Percentiles rank a stretch among this genome's conserved stretches.
Conservation (phyloP, 2,113 vertebrate genomes). For the Athene noctua region DNA sequence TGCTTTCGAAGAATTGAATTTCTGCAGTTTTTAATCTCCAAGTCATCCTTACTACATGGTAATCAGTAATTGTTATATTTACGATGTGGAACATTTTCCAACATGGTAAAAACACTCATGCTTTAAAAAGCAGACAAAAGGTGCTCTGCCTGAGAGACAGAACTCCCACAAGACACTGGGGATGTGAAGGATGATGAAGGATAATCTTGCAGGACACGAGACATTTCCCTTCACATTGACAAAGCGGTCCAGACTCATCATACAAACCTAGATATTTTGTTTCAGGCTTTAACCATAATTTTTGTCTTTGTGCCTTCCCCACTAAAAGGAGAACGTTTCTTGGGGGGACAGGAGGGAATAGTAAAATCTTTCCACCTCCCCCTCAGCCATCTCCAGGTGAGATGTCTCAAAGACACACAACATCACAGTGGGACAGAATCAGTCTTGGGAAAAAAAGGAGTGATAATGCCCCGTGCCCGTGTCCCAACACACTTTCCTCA, state of each 20-base stretch:
- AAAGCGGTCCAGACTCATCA: neutral
- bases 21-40: neutral
- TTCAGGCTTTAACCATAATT: neutral
- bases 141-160: neutral
- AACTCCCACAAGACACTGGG: neutral
- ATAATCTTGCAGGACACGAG: neutral
- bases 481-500: neutral
- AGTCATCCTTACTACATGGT: neutral
- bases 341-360: accelerated
- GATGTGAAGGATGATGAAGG: neutral
- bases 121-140: neutral
- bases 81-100: neutral
- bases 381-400: neutral
- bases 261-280: neutral
- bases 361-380: neutral
- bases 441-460: neutral
- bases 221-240: neutral
- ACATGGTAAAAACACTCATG: neutral
- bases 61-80: neutral
- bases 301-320: neutral
- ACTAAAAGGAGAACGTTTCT: neutral
- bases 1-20: neutral
- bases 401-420: neutral
- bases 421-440: neutral
- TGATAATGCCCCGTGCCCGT: neutral